Conservation (phyloP, 2,797 vertebrate species). For the Acomys russatus region DNA sequence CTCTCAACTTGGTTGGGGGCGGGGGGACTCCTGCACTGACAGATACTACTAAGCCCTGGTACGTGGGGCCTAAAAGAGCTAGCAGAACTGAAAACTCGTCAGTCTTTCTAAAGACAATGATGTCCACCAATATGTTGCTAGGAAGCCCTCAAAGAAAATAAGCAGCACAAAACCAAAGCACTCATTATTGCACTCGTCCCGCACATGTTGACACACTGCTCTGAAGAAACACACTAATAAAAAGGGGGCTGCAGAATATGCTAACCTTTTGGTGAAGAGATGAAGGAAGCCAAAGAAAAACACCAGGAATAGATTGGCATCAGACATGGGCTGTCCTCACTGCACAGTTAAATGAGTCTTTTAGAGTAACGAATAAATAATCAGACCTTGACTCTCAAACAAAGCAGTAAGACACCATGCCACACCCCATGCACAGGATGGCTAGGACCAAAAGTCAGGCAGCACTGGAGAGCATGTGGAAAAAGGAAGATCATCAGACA, state of each 20-base stretch:
- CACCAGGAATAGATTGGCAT: background rate
- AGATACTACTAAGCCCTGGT: background rate
- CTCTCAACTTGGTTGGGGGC: background rate
- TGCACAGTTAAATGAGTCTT: background rate
- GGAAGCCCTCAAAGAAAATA: background rate
- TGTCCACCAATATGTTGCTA: background rate
- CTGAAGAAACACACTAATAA: background rate
- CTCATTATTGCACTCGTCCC: background rate
- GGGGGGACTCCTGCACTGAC: background rate
- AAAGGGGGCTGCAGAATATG: background rate
- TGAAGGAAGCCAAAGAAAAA: background rate
- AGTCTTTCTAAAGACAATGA: background rate
- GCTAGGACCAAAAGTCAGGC: background rate
- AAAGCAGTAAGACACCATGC: background rate
- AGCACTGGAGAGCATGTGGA: background rate
- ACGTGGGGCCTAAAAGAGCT: background rate
- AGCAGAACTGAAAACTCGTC: background rate
- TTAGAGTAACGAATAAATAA: background rate
- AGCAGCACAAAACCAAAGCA: background rate
- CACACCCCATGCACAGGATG: background rate
- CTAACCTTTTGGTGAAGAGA: background rate
- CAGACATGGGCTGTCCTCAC: background rate
- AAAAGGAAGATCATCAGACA: background rate
- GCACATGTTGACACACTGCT: background rate
- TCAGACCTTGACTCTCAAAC: background rate